Evolutionary conservation across 30 jellyfish, hydroid and myxozoan genomes (phyloP), one percentile per base, ranked within the genome.

Genomic region (Clytia hemisphaerica): DNA sequence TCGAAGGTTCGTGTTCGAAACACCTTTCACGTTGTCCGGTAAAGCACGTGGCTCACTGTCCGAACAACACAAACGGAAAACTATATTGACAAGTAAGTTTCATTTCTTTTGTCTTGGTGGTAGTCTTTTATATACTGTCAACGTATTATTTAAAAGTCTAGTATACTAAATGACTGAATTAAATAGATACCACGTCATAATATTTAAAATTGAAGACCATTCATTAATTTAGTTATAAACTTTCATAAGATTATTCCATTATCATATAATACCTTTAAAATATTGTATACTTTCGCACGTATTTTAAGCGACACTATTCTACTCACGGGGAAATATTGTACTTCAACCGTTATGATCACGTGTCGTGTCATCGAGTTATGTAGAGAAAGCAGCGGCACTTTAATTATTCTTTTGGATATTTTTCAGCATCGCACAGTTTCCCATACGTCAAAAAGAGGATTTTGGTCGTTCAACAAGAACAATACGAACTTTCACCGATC

Each of bases 1-100:
- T 34, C 89, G 99, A 2, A 66, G 96, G 9, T 92, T 92, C 38
- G 95, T 92, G 29, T 79, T 83, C 49, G 99, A 92, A 78, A 83
- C 96, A 25, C 99, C 99, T 14, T 92, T 92, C 46, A 83, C 99
- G 45, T 59, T 83, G 46, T 67, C 95, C 1, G 99, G 99, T 15
- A 92, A 92, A 75, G 95, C 99, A 4, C 99, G 84, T 72, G 99
- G 99, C 6, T 82, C 83, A 4, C 51, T 92, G 9, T 72, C 93
- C 10, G 99, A 92, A 37, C 99, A 92, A 58, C 95, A 80, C 72
- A 92, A 92, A 61, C 18, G 99, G 42, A 83, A 83, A 44, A 92
- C 99, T 1, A 84, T 83, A 28, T 74, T 92, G 16, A 83, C 96
- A 44, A 84, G 96, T 92, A 73, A 26, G 82, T 10, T 7, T 2